Percentiles rank a stretch among this genome's conserved stretches.
phyloP scores from a whole-genome alignment of 2,113 vertebrate species.

The Empidonax alnorum region DNA sequence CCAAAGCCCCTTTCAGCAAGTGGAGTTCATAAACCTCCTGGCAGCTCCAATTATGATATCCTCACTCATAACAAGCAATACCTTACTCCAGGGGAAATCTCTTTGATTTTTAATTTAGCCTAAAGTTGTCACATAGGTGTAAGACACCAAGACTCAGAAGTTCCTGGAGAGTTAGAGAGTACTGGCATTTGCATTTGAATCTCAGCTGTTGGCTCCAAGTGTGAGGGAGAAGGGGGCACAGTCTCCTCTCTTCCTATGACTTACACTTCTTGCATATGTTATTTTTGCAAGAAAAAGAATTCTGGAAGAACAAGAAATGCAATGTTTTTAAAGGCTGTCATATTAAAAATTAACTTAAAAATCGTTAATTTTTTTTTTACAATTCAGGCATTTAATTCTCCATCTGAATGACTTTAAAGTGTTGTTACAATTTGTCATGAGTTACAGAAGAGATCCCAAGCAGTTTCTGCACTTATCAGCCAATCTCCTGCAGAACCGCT shows the following conservation, averaged over 20 bases:
- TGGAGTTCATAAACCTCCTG: conserved; percentile 21
- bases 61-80: conserved; percentile 14
- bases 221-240: neutral
- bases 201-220: neutral
- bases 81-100: conserved; percentile 23
- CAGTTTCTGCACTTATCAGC: neutral
- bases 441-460: neutral
- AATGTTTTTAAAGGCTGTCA: neutral
- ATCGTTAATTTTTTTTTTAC: neutral
- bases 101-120: conserved; percentile 56
- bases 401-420: neutral
- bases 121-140: conserved; percentile 43
- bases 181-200: conserved; percentile 34
- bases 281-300: neutral
- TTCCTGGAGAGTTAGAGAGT: conserved; percentile 22
- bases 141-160: conserved; percentile 43
- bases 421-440: neutral
- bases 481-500: neutral
- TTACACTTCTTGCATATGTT: neutral
- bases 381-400: neutral
- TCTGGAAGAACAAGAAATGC: neutral
- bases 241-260: neutral
- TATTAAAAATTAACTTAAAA: neutral
- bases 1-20: conserved; percentile 6
- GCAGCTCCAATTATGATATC: conserved; percentile 42